Evolutionary conservation across 2,888 invertebrate genomes (phyloP), one percentile per base, ranked within the genome.

Genomic region (Eubasilissa splendida): DNA sequence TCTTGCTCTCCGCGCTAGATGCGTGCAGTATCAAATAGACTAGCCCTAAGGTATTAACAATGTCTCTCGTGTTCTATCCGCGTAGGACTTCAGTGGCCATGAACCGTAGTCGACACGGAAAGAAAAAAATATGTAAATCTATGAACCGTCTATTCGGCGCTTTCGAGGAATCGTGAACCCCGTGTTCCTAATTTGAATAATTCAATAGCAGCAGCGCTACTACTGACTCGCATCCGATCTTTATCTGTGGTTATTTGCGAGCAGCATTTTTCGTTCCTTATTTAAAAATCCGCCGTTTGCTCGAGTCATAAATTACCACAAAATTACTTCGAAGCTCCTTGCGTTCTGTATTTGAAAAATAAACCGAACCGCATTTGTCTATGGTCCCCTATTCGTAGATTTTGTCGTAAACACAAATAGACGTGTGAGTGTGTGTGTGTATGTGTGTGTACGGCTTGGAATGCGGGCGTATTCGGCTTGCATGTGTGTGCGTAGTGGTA

Each of bases 391-490:
- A 59, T 77, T 56, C 66, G 77, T 77, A 77, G 68, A 66, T 77
- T 33, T 71, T 52, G 70, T 77, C 68, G 59, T 77, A 71, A 70
- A 71, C 59, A 70, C 77, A 75, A 75, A 75, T 75, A 75, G 75
- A 59, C 60, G 50, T 52, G 75, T 75, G 75, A 52, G 75, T 60
- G 75, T 70, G 50, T n/a, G 54, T 75, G 22, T 22, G 22, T 22
- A 1, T 60, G 75, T 60, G 75, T 70, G 50, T n/a, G 54, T 75
- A 60, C 59, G 52, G 79, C 42, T 79, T 65, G 79, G 79, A 79
- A 79, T 79, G 79, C 79, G 79, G 79, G 73, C 79, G 79, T 79
- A 79, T 74, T 68, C 60, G 14, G 59, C 60, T 50, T 14, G 59
- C 22, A 22, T 60, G 52, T 75, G 75, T 73, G 42, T 42, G 42